A percentile compares a stretch with the other conserved stretches of the same genome.
Conservation (phyloP, 2,797 vertebrate genomes). For the Bufotes viridis region DNA sequence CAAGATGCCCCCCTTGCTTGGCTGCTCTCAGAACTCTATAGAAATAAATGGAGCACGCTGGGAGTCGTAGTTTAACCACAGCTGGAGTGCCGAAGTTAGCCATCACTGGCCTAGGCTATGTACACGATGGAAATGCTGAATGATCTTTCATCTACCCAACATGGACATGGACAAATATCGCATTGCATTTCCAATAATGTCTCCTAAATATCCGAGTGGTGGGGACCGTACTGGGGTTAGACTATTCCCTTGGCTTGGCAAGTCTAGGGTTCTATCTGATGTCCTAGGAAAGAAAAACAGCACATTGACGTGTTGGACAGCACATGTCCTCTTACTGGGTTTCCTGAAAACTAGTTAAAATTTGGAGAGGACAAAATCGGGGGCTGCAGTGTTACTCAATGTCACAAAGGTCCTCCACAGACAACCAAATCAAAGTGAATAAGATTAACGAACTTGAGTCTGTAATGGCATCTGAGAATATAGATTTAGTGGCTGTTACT, state of each 20-base stretch:
- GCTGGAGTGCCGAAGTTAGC: too few species aligned
- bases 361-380: not conserved
- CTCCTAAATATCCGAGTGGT: not conserved
- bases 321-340: not conserved
- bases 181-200: not conserved
- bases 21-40: too few species aligned
- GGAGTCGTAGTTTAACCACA: too few species aligned
- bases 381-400: not conserved
- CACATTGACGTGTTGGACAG: not conserved
- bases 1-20: too few species aligned
- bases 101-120: not conserved
- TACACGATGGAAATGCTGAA: not conserved
- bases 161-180: not conserved
- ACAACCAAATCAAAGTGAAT: not conserved
- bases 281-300: not conserved
- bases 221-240: not conserved
- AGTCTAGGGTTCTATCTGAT: not conserved
- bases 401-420: not conserved
- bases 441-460: too few species aligned
- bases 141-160: not conserved
- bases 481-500: too few species aligned
- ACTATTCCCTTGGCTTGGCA: not conserved
- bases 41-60: too few species aligned
- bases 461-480: too few species aligned
- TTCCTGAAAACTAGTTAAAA: not conserved